phyloP scores from a whole-genome alignment of 2,113 vertebrate genomes.

The Hippopotamus amphibius region DNA sequence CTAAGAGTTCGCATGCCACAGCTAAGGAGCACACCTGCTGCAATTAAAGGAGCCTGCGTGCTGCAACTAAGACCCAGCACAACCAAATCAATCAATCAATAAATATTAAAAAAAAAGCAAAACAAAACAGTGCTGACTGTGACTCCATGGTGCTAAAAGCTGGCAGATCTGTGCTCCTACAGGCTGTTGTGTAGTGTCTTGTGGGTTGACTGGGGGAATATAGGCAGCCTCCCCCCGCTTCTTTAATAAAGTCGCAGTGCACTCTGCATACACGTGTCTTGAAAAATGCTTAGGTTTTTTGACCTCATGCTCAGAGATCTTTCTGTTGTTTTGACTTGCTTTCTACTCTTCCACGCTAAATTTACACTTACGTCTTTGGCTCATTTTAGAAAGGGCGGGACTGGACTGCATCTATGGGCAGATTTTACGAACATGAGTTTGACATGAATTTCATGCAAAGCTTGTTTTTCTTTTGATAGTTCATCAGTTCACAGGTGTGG shows the following conservation, averaged over 20 bases:
- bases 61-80: too few relatives aligned
- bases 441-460: neutral
- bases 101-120: too few relatives aligned
- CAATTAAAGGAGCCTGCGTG: too few relatives aligned
- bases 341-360: slow-evolving; percentile 1
- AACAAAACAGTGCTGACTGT: neutral
- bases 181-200: neutral
- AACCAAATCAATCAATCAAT: too few relatives aligned
- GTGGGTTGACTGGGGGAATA: neutral
- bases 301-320: neutral
- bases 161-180: neutral
- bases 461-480: slow-evolving; percentile 53
- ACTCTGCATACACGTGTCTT: neutral
- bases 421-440: neutral
- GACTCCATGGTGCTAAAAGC: neutral
- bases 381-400: neutral
- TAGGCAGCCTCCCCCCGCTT: neutral
- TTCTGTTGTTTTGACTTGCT: slow-evolving; percentile 5
- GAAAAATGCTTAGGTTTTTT: neutral
- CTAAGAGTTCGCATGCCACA: too few relatives aligned
- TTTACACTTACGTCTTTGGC: neutral
- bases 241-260: neutral
- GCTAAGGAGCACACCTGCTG: too few relatives aligned
- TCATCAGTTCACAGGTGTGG: slow-evolving; percentile 44
- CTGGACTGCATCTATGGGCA: neutral